A percentile compares a stretch with the other conserved stretches of the same genome.
Conservation (phyloP, 2,797 vertebrate species). For the Neostethus bicornis region DNA sequence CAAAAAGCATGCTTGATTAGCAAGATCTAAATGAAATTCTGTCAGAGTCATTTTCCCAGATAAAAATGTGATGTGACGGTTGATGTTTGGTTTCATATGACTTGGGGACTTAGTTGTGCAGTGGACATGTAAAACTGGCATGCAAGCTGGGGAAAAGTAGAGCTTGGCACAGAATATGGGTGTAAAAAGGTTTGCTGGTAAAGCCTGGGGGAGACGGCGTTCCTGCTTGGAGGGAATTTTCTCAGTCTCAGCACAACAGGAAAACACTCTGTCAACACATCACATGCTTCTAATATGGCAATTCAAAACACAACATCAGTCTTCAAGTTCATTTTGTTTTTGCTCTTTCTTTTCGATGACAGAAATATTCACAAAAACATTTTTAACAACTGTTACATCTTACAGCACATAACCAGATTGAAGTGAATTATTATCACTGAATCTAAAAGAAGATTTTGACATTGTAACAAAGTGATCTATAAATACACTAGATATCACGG, state of each 20-base stretch:
- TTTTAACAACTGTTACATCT: slow-evolving; percentile 37
- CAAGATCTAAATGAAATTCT: slow-evolving; percentile 47
- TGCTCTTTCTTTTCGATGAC: slow-evolving; percentile 33
- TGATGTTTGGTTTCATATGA: slow-evolving; percentile 62
- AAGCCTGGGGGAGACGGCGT: slow-evolving; percentile 47
- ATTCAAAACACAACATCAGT: slow-evolving; percentile 57
- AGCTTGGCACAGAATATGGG: slow-evolving; percentile 24
- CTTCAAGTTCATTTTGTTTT: slow-evolving; percentile 41
- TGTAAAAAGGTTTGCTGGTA: slow-evolving; percentile 42
- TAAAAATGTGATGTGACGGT: slow-evolving; percentile 58
- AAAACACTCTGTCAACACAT: slow-evolving; percentile 44
- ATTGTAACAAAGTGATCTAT: slow-evolving; percentile 28
- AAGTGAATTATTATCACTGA: slow-evolving; percentile 8
- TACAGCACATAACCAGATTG: slow-evolving; percentile 45
- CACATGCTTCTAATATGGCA: slow-evolving; percentile 57
- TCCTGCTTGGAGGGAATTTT: slow-evolving; percentile 65
- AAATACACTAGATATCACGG: not conserved
- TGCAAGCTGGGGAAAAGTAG: slow-evolving; percentile 16
- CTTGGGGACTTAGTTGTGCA: slow-evolving; percentile 45
- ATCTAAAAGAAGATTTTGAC: slow-evolving; percentile 23
- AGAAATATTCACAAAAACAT: slow-evolving; percentile 6
- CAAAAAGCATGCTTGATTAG: slow-evolving; percentile 51
- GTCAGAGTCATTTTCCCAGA: slow-evolving; percentile 52
- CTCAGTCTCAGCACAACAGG: slow-evolving; percentile 59
- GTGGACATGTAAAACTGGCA: slow-evolving; percentile 56